Conservation (phyloP, 35 echinoderm and acorn worm species). For the Lytechinus variegatus region DNA sequence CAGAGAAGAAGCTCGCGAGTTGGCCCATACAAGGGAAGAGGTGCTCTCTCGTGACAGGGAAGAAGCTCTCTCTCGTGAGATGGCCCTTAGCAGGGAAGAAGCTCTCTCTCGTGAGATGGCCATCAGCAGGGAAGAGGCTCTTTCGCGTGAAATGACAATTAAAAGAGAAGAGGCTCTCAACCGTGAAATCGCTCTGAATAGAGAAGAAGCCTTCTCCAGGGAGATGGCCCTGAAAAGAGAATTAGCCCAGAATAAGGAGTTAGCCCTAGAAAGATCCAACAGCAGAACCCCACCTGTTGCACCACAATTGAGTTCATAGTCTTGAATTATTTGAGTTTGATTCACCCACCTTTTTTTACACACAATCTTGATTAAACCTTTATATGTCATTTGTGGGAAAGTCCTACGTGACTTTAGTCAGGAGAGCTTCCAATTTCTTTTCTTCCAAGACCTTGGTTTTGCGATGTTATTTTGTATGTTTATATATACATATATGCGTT, state of each 20-base stretch:
- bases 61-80: slow-evolving; percentile 21
- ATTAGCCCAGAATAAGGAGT: slow-evolving; percentile 22
- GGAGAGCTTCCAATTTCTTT: slow-evolving; percentile 41
- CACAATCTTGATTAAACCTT: neutral
- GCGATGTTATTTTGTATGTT: slow-evolving; percentile 38
- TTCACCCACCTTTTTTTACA: neutral
- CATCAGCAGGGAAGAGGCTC: neutral
- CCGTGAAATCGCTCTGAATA: slow-evolving; percentile 8
- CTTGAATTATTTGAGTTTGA: neutral
- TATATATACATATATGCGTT: neutral
- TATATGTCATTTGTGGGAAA: neutral
- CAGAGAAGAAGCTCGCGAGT: neutral
- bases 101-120: slow-evolving; percentile 21
- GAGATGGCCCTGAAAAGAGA: slow-evolving; percentile 23
- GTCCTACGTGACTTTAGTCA: slow-evolving; percentile 25
- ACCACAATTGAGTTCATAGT: slow-evolving; percentile 41
- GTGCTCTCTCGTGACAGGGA: neutral
- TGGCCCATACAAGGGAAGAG: neutral
- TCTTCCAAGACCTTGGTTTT: slow-evolving; percentile 40
- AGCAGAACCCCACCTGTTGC: slow-evolving; percentile 13
- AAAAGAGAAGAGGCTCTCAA: slow-evolving; percentile 19
- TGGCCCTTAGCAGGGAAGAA: slow-evolving; percentile 12
- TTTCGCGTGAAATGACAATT: neutral
- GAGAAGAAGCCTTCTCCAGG: neutral
- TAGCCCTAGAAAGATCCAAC: slow-evolving; percentile 17